Base-by-base conservation (phyloP, 2,888 invertebrate genomes). In the Timema cristinae region DNA sequence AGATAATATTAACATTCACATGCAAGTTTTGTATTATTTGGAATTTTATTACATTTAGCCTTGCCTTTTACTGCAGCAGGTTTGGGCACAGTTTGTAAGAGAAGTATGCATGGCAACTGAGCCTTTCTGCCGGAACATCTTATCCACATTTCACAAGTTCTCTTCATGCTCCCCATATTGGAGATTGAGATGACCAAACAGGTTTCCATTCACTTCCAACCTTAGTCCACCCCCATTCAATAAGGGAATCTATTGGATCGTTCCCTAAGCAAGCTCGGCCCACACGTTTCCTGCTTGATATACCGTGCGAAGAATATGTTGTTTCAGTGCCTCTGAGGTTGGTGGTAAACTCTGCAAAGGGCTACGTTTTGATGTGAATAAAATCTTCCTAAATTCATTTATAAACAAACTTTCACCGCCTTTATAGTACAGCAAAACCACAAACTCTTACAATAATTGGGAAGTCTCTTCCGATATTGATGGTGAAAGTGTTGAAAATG, bases 401-500 rank as follows among this genome's bases (percentile, higher is more conserved):
- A 59, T 32, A 59, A n/a, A 16, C 13, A 16, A 13, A 59, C 8
- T 8, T 59, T 59, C 59, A 59, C 8, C 8, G 15, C 16, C 59
- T 59, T 15, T 32, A 59, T 32, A 7, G 32, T 59, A 13, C 59
- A n/a, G 59, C 15, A 59, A 16, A 32, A 59, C 59, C 9, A 15
- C 56, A 56, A 56, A 56, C 15, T 16, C 1, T 56, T 56, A 5
- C 13, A 56, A 1, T 5, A 56, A 16, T 16, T 7, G 1, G n/a
- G 1, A 4, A 9, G 6, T 9, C 16, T 59, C 32, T n/a, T n/a
- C 7, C 5, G 15, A 32, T 16, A 59, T 15, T 13, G 59, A 6
- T n/a, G 67, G 50, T 13, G 49, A 32, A 13, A n/a, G 50, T 32
- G 50, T 15, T 15, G 50, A 52, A 67, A 72, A 72, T 49, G 61